These are phyloP conservation scores for Pentamera pediparva DNA, from an alignment of 53 echinoderm and acorn worm species.

Conservation along the genomic window DNA sequence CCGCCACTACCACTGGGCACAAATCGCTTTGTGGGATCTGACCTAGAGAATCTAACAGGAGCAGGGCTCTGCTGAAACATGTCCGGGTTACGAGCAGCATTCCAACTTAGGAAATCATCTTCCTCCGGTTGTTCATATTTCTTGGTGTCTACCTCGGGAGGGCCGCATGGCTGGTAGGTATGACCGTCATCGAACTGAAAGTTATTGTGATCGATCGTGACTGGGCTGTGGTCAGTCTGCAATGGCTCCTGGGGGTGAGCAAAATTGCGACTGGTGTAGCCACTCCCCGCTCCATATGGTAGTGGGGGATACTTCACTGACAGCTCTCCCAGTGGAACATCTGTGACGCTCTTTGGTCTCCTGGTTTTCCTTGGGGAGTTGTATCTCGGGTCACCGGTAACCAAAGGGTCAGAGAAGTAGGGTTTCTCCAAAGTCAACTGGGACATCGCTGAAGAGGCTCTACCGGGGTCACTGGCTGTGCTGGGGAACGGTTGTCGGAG, in stretches of 20 bases:
- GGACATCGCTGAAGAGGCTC: background rate
- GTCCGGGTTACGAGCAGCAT: constrained; percentile 20
- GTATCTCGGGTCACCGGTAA: background rate
- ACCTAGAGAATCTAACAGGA: constrained; percentile 6
- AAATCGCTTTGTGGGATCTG: constrained; percentile 20
- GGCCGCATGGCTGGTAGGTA: constrained; percentile 1
- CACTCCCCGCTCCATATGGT: background rate
- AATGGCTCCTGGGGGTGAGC: background rate
- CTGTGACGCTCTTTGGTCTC: background rate
- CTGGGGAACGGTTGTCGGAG: background rate
- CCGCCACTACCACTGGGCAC: background rate
- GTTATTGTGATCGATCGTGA: constrained; percentile 14
- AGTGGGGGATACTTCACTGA: constrained; percentile 2
- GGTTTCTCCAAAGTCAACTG: background rate
- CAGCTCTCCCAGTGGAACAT: background rate
- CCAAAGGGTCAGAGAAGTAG: background rate
- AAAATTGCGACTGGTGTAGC: background rate
- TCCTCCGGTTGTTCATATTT: background rate
- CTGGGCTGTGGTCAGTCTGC: background rate
- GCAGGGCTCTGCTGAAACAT: background rate
- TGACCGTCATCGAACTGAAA: constrained; percentile 10
- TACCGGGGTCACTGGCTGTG: background rate
- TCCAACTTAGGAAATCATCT: constrained; percentile 8
- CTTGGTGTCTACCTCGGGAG: background rate
- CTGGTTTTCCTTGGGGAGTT: background rate